These are phyloP conservation scores for Erynnis tages DNA, from an alignment of 2,888 invertebrate species.

Conservation along the genomic window DNA sequence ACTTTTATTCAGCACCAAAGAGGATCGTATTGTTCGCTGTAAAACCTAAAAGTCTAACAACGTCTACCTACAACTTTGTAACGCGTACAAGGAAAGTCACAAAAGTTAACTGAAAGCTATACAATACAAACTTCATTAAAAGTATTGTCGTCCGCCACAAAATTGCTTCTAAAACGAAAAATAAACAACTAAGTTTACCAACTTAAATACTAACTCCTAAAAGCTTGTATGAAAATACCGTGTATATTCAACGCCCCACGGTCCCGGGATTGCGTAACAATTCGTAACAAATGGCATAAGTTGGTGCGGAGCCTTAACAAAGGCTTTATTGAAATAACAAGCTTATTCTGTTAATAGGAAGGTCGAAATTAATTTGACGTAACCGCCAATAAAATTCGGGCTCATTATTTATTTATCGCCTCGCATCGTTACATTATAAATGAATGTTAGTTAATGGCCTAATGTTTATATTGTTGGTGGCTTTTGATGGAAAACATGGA, in stretches of 20 bases:
- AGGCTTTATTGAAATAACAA: conserved; percentile 41
- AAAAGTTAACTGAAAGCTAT: too few relatives aligned
- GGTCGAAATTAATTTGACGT: conserved; percentile 46
- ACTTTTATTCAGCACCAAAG: too few relatives aligned
- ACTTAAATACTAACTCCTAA: conserved; percentile 4
- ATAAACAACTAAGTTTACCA: background rate
- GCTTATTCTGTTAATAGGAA: conserved; percentile 36
- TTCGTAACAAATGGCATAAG: conserved; percentile 63
- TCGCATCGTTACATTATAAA: conserved; percentile 37
- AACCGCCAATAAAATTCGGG: conserved; percentile 40
- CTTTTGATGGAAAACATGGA: too few relatives aligned
- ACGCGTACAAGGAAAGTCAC: too few relatives aligned
- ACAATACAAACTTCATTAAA: too few relatives aligned
- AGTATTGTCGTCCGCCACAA: too few relatives aligned
- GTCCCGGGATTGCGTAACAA: conserved; percentile 52
- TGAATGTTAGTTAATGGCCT: conserved; percentile 35
- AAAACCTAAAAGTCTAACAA: too few relatives aligned
- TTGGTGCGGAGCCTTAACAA: conserved; percentile 49
- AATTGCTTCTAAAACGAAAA: too few relatives aligned
- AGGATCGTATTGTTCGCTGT: too few relatives aligned
- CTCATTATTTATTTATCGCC: conserved; percentile 38
- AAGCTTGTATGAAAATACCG: conserved; percentile 3
- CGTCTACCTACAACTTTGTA: too few relatives aligned
- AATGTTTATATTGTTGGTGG: conserved; percentile 31
- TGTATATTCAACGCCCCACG: conserved; percentile 46